Percentiles rank a stretch among this genome's conserved stretches.
Evolutionary conservation across 2,797 vertebrate genomes (phyloP).

Genomic region (Novumbra hubbsi): DNA sequence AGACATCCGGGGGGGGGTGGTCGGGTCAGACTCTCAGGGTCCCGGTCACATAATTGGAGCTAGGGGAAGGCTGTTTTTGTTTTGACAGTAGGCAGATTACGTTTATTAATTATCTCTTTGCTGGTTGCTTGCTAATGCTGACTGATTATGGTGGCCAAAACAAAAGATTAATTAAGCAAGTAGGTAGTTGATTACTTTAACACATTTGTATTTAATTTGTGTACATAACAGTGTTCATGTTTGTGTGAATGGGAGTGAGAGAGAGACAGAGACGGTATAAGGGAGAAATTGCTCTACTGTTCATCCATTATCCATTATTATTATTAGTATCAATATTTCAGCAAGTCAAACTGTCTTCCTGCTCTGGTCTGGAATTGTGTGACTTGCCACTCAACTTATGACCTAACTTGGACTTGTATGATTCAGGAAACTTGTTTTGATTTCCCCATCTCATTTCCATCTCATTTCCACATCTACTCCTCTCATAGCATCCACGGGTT

Average conservation of each 20-base stretch:
- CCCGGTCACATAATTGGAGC: conserved; percentile 27
- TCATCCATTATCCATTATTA: conserved; percentile 34
- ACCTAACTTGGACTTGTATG: no score
- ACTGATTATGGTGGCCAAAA: conserved; percentile 43
- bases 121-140: conserved; percentile 41
- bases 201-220: conserved; percentile 25
- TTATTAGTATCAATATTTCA: conserved; percentile 24
- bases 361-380: not conserved
- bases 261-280: not conserved
- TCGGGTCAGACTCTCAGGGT: conserved; percentile 22
- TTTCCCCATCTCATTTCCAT: no score
- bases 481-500: no score
- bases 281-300: conserved; percentile 7
- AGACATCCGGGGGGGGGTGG: conserved; percentile 17
- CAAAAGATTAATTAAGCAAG: conserved; percentile 54
- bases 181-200: conserved; percentile 49
- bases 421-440: no score
- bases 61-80: conserved; percentile 29
- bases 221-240: conserved; percentile 21
- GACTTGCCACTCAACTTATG: not conserved
- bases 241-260: conserved; percentile 8
- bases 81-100: conserved; percentile 44
- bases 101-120: conserved; percentile 47
- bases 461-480: no score
- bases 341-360: conserved; percentile 11